Evolutionary conservation across 2,113 vertebrate species (phyloP), one percentile per base, ranked within the genome.

Genomic region (Paracanthobrama guichenoti): DNA sequence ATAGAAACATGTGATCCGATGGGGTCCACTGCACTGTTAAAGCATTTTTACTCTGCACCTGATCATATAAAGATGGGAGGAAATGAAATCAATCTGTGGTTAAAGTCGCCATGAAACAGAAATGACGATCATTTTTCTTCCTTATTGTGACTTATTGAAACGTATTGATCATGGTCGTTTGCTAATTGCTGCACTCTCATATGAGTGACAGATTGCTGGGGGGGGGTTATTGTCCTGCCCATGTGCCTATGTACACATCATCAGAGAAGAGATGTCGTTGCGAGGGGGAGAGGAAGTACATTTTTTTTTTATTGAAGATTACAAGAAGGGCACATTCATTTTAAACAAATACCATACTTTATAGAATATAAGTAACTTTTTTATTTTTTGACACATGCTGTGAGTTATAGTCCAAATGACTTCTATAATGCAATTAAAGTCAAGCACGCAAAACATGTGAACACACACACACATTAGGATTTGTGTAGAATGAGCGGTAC

Each of bases 1-100:
- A 98, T 24, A 99, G 87, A 86, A 97, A 95, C 97, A 99, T 99
- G 93, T 99, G 97, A 90, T 96, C 95, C 0, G 94, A 92, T 0
- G 97, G 96, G 1, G 95, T 97, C 98, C 98, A 99, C 3, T 95
- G 93, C 3, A 97, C 86, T 0, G 88, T 89, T 83, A 98, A 91
- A 48, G 95, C 94, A n/a, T 96, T 91, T 0, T 96, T 93, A 2
- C 96, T 96, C 67, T 95, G 94, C 87, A 98, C 89, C 98, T 99
- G 89, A 31, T 28, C 44, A 67, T 7, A 81, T 55, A 20, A 69
- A 22, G 8, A 71, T 31, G 4, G 62, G 26, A 71, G 28, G 28
- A 69, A 71, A 20, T 31, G 0, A 67, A 67, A 48, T 28, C 39
- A 46, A 57, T 10, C 10, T n/a, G 35, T 42, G 31, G 31, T 69